Base-by-base conservation (phyloP, 2,797 vertebrate species). In the Sebastes reedi region DNA sequence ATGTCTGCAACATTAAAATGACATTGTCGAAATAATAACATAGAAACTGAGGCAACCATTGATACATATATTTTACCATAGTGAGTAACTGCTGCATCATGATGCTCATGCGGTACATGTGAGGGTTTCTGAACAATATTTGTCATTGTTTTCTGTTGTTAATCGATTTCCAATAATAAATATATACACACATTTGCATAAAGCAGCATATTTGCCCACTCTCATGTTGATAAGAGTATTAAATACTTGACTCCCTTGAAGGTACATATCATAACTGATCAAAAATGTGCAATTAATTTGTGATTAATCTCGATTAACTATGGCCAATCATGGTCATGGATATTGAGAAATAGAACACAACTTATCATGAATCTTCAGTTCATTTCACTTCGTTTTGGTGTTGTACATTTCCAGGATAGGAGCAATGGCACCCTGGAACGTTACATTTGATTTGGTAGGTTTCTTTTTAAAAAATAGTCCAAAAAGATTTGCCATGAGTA, bases 31-130 rank as follows among this genome's bases (percentile, higher is more conserved):
- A 52, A 69, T 52, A 14, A 20, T 52, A 20, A 27, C 29, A 24
- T 36, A 3, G 13, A 78, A 66, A 68, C 24, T 65, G 34, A 50
- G 27, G 16, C 52, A 66, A 25, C 12, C 3, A 32, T 1, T 52
- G 0, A 52, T 52, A 52, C 46, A n/a, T 9, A 10, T 46, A 46
- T 18, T 52, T n/a, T 52, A 4, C 0, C 46, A n/a, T n/a, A 1
- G 46, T n/a, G 46, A 52, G 46, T 52, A 1, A 1, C 46, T 22
- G 0, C 52, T 11, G 52, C 52, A 22, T 22, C 8, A 22, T 22
- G 20, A 54, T n/a, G 2, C 52, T 22, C 0, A 0, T 0, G n/a
- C 52, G 0, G 16, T 0, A 50, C 42, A 0, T 50, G 42, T 20
- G 42, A 50, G 2, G 42, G 18, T 50, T 50, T 50, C 16, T 50